Evolutionary conservation across 2,797 vertebrate genomes (phyloP).

Genomic region (Amblyraja radiata): DNA sequence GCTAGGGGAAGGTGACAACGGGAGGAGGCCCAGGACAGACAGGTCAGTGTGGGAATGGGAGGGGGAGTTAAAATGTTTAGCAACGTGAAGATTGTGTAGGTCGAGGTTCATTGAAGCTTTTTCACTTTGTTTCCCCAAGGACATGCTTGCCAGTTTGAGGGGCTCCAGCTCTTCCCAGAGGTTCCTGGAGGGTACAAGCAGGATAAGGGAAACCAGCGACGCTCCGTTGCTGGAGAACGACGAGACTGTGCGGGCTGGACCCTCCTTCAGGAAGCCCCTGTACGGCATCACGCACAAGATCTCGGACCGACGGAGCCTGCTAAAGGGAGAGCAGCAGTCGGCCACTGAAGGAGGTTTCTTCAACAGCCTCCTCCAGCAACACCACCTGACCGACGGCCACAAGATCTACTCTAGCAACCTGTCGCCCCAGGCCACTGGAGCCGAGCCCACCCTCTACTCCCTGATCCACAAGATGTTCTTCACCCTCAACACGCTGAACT

Average conservation of each 20-base stretch:
- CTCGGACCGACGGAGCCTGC: slow-evolving; percentile 79
- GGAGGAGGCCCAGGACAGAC: no score
- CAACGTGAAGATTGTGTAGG: no score
- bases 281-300: slow-evolving; percentile 97
- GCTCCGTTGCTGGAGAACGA: slow-evolving; percentile 61
- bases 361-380: slow-evolving; percentile 65
- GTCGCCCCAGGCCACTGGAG: slow-evolving; percentile 50
- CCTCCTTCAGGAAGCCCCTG: slow-evolving; percentile 88
- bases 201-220: slow-evolving; percentile 60
- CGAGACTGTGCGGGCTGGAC: slow-evolving; percentile 59
- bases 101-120: not conserved
- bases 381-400: slow-evolving; percentile 65
- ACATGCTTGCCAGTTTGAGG: slow-evolving; percentile 56
- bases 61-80: no score
- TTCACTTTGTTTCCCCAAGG: slow-evolving; percentile 57
- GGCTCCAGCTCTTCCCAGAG: slow-evolving; percentile 61
- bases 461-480: slow-evolving; percentile 98
- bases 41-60: no score
- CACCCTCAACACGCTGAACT: slow-evolving; percentile 89
- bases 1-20: no score
- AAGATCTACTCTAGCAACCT: slow-evolving; percentile 56
- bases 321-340: slow-evolving; percentile 64
- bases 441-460: slow-evolving; percentile 79
- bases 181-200: slow-evolving; percentile 59
- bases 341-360: slow-evolving; percentile 61